A percentile compares a stretch with the other conserved stretches of the same genome.
These are phyloP conservation scores for Lamprotornis superbus DNA, from an alignment of 2,113 vertebrate genomes.

Conservation along the genomic window DNA sequence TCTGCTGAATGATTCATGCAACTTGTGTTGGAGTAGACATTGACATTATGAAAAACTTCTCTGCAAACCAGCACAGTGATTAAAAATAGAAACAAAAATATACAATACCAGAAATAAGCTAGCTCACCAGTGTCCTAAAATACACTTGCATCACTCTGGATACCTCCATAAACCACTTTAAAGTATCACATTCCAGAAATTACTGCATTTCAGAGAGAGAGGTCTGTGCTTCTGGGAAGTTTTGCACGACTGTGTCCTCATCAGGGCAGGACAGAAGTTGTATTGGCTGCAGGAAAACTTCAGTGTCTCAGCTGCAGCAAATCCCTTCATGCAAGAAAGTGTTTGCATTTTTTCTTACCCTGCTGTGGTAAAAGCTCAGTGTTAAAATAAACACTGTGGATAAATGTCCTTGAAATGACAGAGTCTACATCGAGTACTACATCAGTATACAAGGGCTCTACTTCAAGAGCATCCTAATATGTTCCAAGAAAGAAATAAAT, in stretches of 20 bases:
- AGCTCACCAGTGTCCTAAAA: not conserved
- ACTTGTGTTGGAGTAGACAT: not conserved
- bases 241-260: not conserved
- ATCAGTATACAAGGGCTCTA: not conserved
- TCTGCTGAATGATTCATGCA: constrained; percentile 2
- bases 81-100: constrained; percentile 50
- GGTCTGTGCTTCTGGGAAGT: not conserved
- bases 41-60: not conserved
- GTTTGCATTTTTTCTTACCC: not conserved
- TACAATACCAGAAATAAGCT: not conserved
- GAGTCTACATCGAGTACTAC: not conserved
- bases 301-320: not conserved
- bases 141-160: not conserved
- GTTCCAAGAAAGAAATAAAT: not conserved
- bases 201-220: not conserved
- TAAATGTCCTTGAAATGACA: not conserved
- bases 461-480: not conserved
- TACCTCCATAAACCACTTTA: not conserved
- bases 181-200: not conserved
- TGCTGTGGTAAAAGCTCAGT: not conserved
- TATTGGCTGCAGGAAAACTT: not conserved
- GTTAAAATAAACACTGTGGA: not conserved
- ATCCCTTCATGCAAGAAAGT: not conserved
- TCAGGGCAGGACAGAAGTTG: not conserved
- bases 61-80: not conserved